A percentile compares a stretch with the other conserved stretches of the same genome.
These are phyloP conservation scores for Periplaneta americana DNA, from an alignment of 1,140 invertebrate genomes.

Conservation along the genomic window DNA sequence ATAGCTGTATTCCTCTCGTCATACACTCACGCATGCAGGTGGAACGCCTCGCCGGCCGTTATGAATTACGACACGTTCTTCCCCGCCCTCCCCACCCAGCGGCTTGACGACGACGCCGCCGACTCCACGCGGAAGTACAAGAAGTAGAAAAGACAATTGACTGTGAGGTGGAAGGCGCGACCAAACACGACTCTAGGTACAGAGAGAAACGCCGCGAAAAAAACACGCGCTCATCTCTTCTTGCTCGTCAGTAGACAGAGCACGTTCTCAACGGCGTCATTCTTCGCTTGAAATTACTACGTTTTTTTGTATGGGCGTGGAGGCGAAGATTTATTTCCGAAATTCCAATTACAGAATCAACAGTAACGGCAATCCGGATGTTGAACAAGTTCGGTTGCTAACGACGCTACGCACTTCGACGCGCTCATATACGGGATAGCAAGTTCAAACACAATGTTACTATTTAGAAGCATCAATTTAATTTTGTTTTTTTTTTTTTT, in stretches of 20 bases:
- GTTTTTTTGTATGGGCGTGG: background rate
- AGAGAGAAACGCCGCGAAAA: background rate
- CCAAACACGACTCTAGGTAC: background rate
- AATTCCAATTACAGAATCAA: background rate
- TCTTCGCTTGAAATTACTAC: too few species aligned
- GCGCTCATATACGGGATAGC: too few species aligned
- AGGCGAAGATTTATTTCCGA: background rate
- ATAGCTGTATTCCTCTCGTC: background rate
- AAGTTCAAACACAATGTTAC: too few species aligned
- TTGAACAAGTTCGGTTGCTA: too few species aligned
- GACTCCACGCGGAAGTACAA: background rate
- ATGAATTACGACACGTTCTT: background rate
- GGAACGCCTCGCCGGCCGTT: background rate
- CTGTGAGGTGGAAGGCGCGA: background rate
- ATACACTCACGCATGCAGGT: background rate
- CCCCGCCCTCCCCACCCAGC: background rate
- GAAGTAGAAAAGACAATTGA: background rate
- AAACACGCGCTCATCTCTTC: background rate
- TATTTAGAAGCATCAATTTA: too few species aligned
- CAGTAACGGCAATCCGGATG: background rate
- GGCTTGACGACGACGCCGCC: background rate
- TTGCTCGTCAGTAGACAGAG: background rate
- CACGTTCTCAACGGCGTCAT: background rate
- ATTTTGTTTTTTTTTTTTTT: too few species aligned
- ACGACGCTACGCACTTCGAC: too few species aligned